These are phyloP conservation scores for Aethes cnicana DNA, from an alignment of 2,888 invertebrate genomes.

Conservation along the genomic window DNA sequence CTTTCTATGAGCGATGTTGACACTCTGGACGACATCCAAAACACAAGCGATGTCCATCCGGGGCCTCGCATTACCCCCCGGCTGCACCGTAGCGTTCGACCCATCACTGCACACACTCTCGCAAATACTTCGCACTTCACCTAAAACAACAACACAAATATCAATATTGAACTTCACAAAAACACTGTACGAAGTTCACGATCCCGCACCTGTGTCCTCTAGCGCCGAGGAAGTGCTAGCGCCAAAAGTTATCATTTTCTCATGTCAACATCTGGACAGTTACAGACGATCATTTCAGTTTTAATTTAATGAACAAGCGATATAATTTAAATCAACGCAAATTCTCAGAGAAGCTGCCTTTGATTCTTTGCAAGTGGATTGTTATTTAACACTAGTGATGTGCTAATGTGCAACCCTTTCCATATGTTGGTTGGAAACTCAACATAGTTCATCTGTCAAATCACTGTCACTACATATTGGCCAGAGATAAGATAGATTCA, in stretches of 20 bases:
- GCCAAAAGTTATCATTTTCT: constrained; percentile 77
- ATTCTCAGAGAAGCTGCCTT: too few relatives aligned
- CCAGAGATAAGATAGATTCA: too few relatives aligned
- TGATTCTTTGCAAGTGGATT: constrained; percentile 51
- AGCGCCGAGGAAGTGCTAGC: constrained; percentile 64
- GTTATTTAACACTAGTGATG: constrained; percentile 75
- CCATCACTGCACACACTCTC: constrained; percentile 80
- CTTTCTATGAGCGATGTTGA: constrained; percentile 88
- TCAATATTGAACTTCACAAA: constrained; percentile 43
- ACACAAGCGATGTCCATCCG: constrained; percentile 95
- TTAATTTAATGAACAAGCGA: constrained; percentile 54
- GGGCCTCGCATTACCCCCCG: constrained; percentile 74
- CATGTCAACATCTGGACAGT: constrained; percentile 65
- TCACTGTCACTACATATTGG: neutral
- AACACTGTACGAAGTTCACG: constrained; percentile 49
- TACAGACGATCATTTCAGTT: constrained; percentile 53
- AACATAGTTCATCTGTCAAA: neutral
- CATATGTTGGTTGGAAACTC: neutral
- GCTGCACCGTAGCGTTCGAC: constrained; percentile 75
- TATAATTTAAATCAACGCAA: constrained; percentile 37
- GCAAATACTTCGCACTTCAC: constrained; percentile 78
- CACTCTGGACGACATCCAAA: constrained; percentile 88
- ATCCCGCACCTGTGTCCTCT: constrained; percentile 68
- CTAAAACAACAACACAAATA: constrained; percentile 47
- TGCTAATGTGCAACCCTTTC: too few relatives aligned